phyloP scores from a whole-genome alignment of 1,140 invertebrate species.

The Aphidius ervi region DNA sequence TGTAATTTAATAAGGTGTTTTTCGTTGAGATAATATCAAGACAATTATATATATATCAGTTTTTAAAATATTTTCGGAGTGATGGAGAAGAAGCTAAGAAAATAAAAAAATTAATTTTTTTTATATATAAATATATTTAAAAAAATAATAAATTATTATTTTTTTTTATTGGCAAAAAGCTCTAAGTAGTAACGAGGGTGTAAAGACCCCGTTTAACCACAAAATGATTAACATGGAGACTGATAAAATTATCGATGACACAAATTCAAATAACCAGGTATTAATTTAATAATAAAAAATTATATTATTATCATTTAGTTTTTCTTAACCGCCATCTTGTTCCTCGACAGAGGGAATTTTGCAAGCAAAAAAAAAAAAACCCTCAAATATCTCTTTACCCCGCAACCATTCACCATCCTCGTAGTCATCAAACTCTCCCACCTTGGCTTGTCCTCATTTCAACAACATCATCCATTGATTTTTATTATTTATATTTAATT shows the following conservation, averaged over 20 bases:
- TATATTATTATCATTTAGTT: not conserved
- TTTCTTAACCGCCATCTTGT: constrained; percentile 12
- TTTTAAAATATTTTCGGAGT: too few species aligned
- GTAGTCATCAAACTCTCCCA: not conserved
- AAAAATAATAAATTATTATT: too few species aligned
- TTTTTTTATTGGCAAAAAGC: not conserved
- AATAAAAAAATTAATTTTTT: too few species aligned
- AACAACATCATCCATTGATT: constrained; percentile 5
- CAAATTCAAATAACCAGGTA: constrained; percentile 59
- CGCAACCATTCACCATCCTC: not conserved
- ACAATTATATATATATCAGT: too few species aligned
- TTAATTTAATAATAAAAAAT: not conserved
- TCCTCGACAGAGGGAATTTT: not conserved
- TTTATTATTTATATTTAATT: constrained; percentile 1
- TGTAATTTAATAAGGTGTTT: too few species aligned
- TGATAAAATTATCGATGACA: constrained; percentile 62
- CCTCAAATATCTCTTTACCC: not conserved
- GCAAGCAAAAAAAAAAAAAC: not conserved
- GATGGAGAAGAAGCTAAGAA: too few species aligned
- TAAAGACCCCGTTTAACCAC: constrained; percentile 18
- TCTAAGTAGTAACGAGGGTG: constrained; percentile 18
- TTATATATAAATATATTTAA: too few species aligned
- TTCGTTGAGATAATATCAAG: too few species aligned
- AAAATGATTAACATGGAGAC: constrained; percentile 65
- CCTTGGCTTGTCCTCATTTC: constrained; percentile 10